phyloP scores from a whole-genome alignment of 2,888 invertebrate genomes.

The Agonopterix subpropinquella region DNA sequence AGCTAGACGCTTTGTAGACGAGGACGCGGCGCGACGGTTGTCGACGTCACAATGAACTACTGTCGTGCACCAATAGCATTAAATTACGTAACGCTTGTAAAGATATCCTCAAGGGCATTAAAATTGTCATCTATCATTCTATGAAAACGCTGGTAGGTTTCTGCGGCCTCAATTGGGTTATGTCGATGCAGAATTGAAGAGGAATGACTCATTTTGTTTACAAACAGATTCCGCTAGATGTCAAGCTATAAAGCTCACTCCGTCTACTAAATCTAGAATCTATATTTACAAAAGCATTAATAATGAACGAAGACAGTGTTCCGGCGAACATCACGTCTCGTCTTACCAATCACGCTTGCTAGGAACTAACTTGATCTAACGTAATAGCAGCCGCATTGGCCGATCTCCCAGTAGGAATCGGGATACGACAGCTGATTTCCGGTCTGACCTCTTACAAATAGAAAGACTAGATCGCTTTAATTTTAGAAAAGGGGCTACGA shows the following conservation, averaged over 20 bases:
- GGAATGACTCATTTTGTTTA: no score
- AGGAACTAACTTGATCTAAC: constrained; percentile 51
- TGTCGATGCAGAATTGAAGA: no score
- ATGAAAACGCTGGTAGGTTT: no score
- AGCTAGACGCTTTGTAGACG: constrained; percentile 60
- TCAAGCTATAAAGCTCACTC: no score
- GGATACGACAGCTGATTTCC: constrained; percentile 70
- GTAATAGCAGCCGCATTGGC: constrained; percentile 59
- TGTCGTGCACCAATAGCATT: constrained; percentile 27
- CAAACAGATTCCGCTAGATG: no score
- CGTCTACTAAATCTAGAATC: no score
- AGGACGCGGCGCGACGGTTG: constrained; percentile 16
- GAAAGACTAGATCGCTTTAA: constrained; percentile 23
- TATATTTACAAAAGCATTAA: constrained; percentile 34
- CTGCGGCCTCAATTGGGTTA: no score
- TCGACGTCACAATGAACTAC: constrained; percentile 25
- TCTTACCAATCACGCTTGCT: constrained; percentile 46
- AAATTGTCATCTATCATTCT: no score
- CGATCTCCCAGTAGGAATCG: constrained; percentile 58
- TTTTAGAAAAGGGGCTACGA: not conserved
- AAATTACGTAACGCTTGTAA: constrained; percentile 13
- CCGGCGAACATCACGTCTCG: constrained; percentile 41
- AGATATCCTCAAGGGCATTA: no score
- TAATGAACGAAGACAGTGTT: constrained; percentile 47
- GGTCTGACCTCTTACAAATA: constrained; percentile 27